Conservation (phyloP, 2,888 invertebrate genomes). For the Crocallis elinguaria region DNA sequence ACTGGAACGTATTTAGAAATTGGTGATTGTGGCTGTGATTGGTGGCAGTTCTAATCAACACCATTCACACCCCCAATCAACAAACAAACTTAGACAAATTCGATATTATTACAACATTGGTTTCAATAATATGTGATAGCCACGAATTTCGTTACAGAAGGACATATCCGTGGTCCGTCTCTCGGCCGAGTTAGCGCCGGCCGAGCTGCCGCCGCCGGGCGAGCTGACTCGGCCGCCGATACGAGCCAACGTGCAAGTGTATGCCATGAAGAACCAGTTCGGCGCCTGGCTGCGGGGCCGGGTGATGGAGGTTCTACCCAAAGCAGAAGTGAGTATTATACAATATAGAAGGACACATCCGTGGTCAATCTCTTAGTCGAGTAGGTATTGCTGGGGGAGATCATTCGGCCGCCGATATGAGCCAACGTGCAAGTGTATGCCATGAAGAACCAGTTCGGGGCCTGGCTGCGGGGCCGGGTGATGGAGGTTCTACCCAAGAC, state of each 20-base stretch:
- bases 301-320: conserved; percentile 73
- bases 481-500: conserved; percentile 69
- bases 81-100: no score
- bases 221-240: conserved; percentile 75
- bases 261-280: conserved; percentile 86
- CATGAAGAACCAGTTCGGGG: conserved; percentile 86
- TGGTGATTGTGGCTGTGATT: no score
- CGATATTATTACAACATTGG: no score
- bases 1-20: no score
- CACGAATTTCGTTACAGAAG: conserved; percentile 46
- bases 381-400: conserved; percentile 76
- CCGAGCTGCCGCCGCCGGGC: conserved; percentile 85
- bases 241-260: conserved; percentile 78
- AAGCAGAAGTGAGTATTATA: conserved; percentile 40
- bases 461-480: conserved; percentile 86
- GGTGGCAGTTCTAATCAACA: no score
- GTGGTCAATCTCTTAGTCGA: background rate
- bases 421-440: conserved; percentile 83
- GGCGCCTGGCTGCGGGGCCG: conserved; percentile 87
- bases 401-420: conserved; percentile 74
- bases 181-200: conserved; percentile 65
- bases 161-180: conserved; percentile 71
- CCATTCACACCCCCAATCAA: no score
- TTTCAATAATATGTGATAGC: background rate
- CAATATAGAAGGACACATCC: background rate